Evolutionary conservation across 2,797 vertebrate genomes (phyloP).

Genomic region (Podarcis siculus): DNA sequence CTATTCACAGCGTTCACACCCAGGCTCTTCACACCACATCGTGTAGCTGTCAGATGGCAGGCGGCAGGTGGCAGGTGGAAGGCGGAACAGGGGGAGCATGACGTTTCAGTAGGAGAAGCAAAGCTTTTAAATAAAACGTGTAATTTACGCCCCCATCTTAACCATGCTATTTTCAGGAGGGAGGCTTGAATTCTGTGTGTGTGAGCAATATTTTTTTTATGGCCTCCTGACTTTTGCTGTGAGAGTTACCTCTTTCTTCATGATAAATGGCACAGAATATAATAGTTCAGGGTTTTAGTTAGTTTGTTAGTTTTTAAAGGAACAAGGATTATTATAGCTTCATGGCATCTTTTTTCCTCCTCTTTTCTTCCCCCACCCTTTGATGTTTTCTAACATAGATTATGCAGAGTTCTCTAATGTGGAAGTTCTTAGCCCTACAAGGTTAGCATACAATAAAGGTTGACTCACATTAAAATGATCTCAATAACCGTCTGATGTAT

Average conservation of each 20-base stretch:
- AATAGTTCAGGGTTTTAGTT: neutral
- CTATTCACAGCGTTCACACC: neutral
- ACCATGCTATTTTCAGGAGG: neutral
- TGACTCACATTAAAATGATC: conserved; percentile 15
- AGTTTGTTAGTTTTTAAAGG: too few species aligned
- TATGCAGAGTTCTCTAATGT: neutral
- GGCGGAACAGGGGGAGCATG: neutral
- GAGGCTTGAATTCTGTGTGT: neutral
- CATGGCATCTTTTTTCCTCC: neutral
- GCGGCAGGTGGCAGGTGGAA: conserved; percentile 2
- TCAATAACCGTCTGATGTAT: conserved; percentile 17
- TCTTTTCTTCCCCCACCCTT: neutral
- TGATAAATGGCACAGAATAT: neutral
- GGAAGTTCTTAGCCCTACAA: neutral
- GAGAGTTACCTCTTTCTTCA: neutral
- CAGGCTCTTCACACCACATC: neutral
- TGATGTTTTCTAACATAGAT: neutral
- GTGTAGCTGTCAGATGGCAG: neutral
- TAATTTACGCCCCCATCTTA: conserved; percentile 15
- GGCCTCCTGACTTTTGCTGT: neutral
- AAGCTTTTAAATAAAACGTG: neutral
- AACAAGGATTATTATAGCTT: neutral
- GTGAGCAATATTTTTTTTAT: neutral
- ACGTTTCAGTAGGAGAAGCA: neutral
- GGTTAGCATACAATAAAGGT: neutral